A percentile compares a stretch with the other conserved stretches of the same genome.
Conservation (phyloP, 2,113 vertebrate genomes). For the Gallinago media region DNA sequence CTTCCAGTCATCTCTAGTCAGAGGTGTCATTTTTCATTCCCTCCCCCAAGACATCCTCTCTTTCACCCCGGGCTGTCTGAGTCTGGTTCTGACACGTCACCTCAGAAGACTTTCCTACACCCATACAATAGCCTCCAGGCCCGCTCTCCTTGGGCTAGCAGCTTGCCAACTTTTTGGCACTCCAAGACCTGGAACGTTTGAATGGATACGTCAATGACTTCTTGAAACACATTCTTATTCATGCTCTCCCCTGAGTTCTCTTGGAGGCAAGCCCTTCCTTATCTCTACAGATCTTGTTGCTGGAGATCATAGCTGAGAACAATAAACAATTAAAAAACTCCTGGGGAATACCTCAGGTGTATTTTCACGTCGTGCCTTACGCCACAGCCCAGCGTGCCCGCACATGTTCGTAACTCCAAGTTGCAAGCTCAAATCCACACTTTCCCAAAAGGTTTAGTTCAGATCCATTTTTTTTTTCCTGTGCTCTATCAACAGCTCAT, state of each 20-base stretch:
- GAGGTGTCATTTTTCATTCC: neutral
- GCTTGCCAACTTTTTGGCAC: neutral
- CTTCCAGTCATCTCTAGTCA: neutral
- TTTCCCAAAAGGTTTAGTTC: neutral
- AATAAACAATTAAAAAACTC: neutral
- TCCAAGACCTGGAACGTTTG: neutral
- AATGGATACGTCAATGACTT: neutral
- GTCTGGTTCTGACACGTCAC: neutral
- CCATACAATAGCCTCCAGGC: neutral
- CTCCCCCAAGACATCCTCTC: neutral
- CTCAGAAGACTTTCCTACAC: neutral
- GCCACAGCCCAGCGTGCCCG: neutral
- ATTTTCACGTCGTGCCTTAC: neutral
- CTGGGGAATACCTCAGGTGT: neutral
- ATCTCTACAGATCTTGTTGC: neutral
- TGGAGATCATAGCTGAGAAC: neutral
- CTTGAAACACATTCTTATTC: neutral
- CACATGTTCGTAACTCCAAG: neutral
- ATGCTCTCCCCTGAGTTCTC: neutral
- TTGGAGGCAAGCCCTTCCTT: neutral
- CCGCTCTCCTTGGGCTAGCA: neutral
- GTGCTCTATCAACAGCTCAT: accelerated
- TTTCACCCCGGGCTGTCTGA: neutral
- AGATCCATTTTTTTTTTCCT: neutral
- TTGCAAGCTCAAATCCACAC: neutral